Conservation (phyloP, 2,797 vertebrate genomes). For the Lagothrix lagotricha region DNA sequence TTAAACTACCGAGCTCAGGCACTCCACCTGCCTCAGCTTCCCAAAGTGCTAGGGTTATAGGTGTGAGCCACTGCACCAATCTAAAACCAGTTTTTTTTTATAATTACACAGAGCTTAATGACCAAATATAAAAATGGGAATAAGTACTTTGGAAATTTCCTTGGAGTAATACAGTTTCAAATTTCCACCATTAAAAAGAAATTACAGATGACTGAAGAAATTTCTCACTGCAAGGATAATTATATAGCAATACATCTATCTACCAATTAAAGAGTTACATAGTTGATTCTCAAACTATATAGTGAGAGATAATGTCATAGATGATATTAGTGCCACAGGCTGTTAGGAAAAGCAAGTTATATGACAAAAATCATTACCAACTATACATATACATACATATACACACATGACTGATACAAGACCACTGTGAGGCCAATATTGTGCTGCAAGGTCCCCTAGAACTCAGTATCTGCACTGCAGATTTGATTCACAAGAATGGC, state of each 20-base stretch:
- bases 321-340: not conserved
- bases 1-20: not conserved
- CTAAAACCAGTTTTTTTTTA: not conserved
- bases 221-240: not conserved
- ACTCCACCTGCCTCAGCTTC: not conserved
- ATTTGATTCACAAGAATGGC: not conserved
- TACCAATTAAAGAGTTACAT: not conserved
- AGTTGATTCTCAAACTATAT: not conserved
- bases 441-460: not conserved
- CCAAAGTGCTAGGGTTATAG: not conserved
- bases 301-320: not conserved
- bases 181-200: constrained; percentile 19
- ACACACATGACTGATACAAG: not conserved
- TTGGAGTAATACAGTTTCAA: not conserved
- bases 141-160: not conserved
- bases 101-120: not conserved
- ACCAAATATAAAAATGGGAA: not conserved
- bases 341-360: not conserved
- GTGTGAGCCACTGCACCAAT: not conserved
- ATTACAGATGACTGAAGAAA: not conserved
- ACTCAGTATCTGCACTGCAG: not conserved
- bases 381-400: not conserved
- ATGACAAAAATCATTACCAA: not conserved
- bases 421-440: not conserved
- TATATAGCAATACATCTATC: not conserved